Conservation (phyloP, 92 coral and sea anemone species). For the Epizoanthus fatuus region DNA sequence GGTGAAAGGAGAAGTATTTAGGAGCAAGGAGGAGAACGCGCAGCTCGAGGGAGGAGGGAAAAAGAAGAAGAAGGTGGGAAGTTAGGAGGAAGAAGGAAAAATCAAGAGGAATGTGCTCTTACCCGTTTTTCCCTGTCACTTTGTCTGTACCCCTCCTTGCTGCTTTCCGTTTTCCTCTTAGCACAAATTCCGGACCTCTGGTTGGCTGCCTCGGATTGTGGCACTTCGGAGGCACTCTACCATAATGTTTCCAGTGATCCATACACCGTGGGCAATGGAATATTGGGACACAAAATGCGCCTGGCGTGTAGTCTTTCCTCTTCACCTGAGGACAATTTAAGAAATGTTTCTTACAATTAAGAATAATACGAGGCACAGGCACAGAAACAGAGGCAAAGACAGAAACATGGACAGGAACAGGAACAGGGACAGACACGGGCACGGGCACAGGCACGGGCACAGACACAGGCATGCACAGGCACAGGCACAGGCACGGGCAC, state of each 20-base stretch:
- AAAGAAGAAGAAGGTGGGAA: not conserved
- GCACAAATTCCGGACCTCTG: slow-evolving; percentile 80
- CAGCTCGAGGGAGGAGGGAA: not conserved
- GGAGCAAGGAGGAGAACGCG: not conserved
- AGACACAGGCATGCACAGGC: too few species aligned
- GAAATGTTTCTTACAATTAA: not conserved
- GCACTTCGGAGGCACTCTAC: slow-evolving; percentile 81
- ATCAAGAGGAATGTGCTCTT: too few species aligned
- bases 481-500: too few species aligned
- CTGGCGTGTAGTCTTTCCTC: slow-evolving; percentile 85
- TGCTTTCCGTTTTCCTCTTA: slow-evolving; percentile 43
- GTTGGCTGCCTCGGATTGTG: slow-evolving; percentile 73
- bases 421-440: too few species aligned
- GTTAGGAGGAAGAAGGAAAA: too few species aligned
- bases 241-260: slow-evolving; percentile 81
- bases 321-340: slow-evolving; percentile 53
- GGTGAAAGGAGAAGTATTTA: not conserved
- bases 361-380: slow-evolving; percentile 2
- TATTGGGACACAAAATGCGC: slow-evolving; percentile 87
- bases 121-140: slow-evolving; percentile 31
- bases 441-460: too few species aligned
- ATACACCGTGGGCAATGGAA: slow-evolving; percentile 95
- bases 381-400: not conserved
- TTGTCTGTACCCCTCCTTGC: slow-evolving; percentile 21
- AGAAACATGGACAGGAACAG: too few species aligned